Evolutionary conservation across 1,140 invertebrate species (phyloP).

Genomic region (Drosophila nigromelanica): DNA sequence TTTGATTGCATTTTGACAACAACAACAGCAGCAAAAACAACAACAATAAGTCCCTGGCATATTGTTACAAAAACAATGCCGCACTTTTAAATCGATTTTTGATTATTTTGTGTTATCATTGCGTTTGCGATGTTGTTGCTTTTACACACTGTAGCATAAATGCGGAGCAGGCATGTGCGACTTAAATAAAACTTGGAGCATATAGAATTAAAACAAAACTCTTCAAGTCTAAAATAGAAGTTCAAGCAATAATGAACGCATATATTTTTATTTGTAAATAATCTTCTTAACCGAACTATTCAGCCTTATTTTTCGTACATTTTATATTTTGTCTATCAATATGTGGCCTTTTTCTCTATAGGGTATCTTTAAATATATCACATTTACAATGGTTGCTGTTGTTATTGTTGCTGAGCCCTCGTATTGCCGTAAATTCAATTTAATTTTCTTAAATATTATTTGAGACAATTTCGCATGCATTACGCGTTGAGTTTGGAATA

Average conservation of each 20-base stretch:
- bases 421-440: conserved; percentile 73
- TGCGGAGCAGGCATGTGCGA: neutral
- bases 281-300: too few relatives aligned
- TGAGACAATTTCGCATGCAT: conserved; percentile 76
- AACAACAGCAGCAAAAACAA: conserved; percentile 36
- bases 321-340: neutral
- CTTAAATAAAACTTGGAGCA: neutral
- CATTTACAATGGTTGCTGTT: neutral
- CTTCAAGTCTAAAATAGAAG: too few relatives aligned
- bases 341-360: neutral
- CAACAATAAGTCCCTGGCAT: conserved; percentile 41
- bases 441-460: conserved; percentile 83
- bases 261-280: too few relatives aligned
- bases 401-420: neutral
- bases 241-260: too few relatives aligned
- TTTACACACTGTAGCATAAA: conserved; percentile 3
- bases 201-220: neutral
- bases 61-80: conserved; percentile 69
- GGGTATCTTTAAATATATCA: neutral
- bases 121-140: conserved; percentile 36
- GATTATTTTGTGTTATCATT: conserved; percentile 78
- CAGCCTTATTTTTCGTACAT: too few relatives aligned
- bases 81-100: conserved; percentile 80
- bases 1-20: conserved; percentile 80
- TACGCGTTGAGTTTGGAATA: conserved; percentile 59